Evolutionary conservation across 2,797 vertebrate genomes (phyloP), one percentile per base, ranked within the genome.

Genomic region (Novumbra hubbsi): DNA sequence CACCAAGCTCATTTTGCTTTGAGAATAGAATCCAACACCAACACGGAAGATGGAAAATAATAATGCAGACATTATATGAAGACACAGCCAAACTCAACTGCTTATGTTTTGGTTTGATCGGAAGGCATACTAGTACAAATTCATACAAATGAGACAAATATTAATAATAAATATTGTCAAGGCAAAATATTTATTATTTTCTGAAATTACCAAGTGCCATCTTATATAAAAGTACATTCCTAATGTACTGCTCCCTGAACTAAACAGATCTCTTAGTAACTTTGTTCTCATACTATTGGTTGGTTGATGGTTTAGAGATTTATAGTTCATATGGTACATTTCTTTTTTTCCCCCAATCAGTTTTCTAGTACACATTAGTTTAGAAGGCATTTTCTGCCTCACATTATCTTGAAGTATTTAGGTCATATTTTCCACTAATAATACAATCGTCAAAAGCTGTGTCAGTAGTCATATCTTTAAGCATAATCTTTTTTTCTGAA

Each of bases 171-270:
- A 88, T 93, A 92, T 92, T 92, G 92, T 91, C 86, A 84, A 0
- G 9, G 38, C 82, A 88, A 87, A 91, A 93, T 93, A 94, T 93
- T 92, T 92, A 92, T 90, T 69, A 27, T 72, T 72, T 19, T 76
- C 74, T 28, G 87, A 90, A 90, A 90, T 91, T 89, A 91, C 88
- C 70, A 79, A 90, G 87, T 85, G 87, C 34, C 62, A 27, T n/a
- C 21, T 68, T 65, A 34, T n/a, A 50, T 32, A 38, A 24, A 32
- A 50, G 48, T 30, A 2, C 16, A 3, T 50, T 69, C 8, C 41
- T 17, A 67, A 38, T 41, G 11, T 3, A 27, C 50, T 55, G 12
- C 19, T 32, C 55, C 12, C 21, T 24, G 8, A 60, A 60, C 27
- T 64, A 17, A 41, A 19, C 9, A 67, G 2, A 67, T 41, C 32